phyloP scores from a whole-genome alignment of 2,888 invertebrate genomes.

The Catocala sponsa region DNA sequence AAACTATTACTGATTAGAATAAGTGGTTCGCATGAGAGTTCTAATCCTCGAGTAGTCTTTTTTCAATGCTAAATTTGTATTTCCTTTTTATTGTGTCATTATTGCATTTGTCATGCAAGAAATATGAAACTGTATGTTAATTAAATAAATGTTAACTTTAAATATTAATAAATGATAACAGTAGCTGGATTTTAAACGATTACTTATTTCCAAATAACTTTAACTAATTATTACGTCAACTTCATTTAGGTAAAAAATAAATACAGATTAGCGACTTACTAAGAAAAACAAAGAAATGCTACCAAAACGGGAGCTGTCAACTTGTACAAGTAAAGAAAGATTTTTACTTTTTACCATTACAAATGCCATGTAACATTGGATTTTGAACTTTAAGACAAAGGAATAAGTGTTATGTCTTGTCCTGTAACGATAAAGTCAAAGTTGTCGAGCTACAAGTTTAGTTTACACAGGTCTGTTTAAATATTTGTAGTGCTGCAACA shows the following conservation, averaged over 20 bases:
- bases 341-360: conserved; percentile 21
- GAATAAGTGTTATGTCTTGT: conserved; percentile 7
- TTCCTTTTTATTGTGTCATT: no score
- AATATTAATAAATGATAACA: no score
- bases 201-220: background rate
- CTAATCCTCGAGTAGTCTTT: no score
- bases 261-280: conserved; percentile 72
- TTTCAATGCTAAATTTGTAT: no score
- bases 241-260: conserved; percentile 51
- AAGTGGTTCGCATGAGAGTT: no score
- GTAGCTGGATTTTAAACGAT: no score
- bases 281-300: conserved; percentile 72
- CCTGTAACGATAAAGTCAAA: conserved; percentile 42
- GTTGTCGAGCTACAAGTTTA: conserved; percentile 57
- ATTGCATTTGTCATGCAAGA: no score
- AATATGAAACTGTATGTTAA: no score
- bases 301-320: conserved; percentile 77
- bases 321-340: conserved; percentile 43
- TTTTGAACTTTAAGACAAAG: conserved; percentile 34
- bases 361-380: conserved; percentile 14
- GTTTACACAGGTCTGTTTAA: conserved; percentile 74
- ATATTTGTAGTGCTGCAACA: conserved; percentile 75
- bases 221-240: conserved; percentile 43
- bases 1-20: no score
- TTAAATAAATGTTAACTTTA: no score